Evolutionary conservation across 2,888 invertebrate genomes (phyloP).

Genomic region (Scaeva pyrastri): DNA sequence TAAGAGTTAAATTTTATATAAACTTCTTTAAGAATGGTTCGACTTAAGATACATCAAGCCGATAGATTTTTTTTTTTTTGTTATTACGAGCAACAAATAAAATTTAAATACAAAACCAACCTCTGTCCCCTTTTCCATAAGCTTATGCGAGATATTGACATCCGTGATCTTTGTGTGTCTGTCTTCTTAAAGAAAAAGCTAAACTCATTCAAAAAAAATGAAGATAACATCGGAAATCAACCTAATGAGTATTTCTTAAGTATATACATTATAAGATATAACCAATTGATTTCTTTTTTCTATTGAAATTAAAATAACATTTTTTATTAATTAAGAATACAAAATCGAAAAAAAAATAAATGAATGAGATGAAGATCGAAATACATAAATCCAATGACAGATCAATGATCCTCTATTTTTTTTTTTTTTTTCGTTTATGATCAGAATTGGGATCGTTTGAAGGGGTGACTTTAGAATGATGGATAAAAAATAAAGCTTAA

Average conservation of each 20-base stretch:
- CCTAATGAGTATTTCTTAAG: conserved; percentile 51
- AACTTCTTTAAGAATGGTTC: background rate
- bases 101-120: conserved; percentile 14
- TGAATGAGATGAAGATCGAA: background rate
- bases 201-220: background rate
- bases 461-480: no score
- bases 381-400: conserved; percentile 4
- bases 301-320: conserved; percentile 24
- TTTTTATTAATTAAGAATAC: conserved; percentile 22
- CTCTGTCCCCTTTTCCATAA: background rate
- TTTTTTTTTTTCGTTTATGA: no score
- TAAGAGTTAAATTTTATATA: background rate
- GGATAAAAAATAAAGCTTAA: no score
- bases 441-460: background rate
- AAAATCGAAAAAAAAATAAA: background rate
- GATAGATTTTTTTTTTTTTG: no score
- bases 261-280: background rate
- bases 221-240: conserved; percentile 47
- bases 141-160: background rate
- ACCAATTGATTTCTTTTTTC: conserved; percentile 4
- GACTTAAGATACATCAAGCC: background rate
- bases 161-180: background rate
- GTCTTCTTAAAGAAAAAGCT: background rate
- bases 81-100: background rate
- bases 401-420: conserved; percentile 16